phyloP scores from a whole-genome alignment of 2,888 invertebrate genomes.

The Ormyrus pomaceus region DNA sequence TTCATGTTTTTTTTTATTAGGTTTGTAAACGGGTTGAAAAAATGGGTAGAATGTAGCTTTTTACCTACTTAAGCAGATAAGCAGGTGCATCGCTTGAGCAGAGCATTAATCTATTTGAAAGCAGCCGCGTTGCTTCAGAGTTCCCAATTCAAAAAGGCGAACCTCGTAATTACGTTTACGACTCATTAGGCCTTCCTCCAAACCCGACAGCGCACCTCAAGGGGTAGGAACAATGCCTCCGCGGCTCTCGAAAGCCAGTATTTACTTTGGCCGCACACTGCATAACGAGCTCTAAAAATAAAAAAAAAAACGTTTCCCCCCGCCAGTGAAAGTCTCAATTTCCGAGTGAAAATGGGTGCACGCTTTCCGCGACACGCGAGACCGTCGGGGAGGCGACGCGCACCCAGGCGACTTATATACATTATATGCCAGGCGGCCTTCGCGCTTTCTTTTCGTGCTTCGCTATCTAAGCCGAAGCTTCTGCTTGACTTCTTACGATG shows the following conservation, averaged over 20 bases:
- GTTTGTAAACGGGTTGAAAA: no score
- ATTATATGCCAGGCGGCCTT: background rate
- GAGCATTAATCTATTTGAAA: no score
- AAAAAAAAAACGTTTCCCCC: constrained; percentile 30
- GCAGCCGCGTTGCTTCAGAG: no score
- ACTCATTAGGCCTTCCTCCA: no score
- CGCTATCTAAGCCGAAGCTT: constrained; percentile 2
- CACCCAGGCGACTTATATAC: constrained; percentile 51
- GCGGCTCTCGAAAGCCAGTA: no score
- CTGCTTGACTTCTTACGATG: no score
- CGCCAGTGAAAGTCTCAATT: constrained; percentile 27
- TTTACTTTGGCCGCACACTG: background rate
- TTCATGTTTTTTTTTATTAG: no score
- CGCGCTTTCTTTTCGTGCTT: constrained; percentile 17
- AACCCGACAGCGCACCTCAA: no score
- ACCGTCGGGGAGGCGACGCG: constrained; percentile 16
- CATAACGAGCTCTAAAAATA: background rate
- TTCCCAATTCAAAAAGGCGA: background rate
- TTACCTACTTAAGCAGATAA: no score
- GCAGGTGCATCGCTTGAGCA: no score
- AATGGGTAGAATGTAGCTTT: no score
- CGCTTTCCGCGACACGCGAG: background rate
- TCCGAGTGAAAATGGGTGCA: background rate
- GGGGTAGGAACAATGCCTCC: no score
- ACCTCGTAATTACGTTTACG: background rate